A percentile compares a stretch with the other conserved stretches of the same genome.
phyloP scores from a whole-genome alignment of 2,797 vertebrate species.

The Acrossocheilus wenchowensis region DNA sequence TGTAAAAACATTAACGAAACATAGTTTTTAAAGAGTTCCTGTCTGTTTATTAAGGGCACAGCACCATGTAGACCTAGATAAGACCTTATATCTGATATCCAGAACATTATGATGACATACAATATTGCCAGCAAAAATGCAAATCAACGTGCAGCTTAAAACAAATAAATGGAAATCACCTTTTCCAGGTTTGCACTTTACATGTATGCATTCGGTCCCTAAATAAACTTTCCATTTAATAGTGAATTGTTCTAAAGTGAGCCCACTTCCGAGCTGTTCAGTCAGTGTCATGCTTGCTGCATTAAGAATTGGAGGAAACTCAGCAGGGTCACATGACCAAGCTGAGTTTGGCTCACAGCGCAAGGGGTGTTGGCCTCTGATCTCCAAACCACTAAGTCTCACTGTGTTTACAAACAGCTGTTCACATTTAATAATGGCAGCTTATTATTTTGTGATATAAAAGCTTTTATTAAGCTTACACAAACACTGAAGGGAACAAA shows the following conservation, averaged over 20 bases:
- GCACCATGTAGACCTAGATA: neutral
- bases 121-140: conserved; percentile 7
- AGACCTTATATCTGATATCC: neutral
- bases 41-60: neutral
- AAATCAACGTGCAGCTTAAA: conserved; percentile 1
- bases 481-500: neutral
- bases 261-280: neutral
- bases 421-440: neutral
- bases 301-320: conserved; percentile 54
- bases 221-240: conserved; percentile 15
- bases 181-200: neutral
- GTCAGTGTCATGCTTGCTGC: neutral
- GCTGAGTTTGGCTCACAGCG: conserved; percentile 21
- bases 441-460: conserved; percentile 15
- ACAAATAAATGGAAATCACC: conserved; percentile 20
- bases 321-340: conserved; percentile 32
- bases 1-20: neutral
- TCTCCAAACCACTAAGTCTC: conserved; percentile 2
- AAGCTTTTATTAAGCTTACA: neutral
- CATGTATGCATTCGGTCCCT: conserved; percentile 7
- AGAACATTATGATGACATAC: neutral
- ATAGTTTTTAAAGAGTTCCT: neutral
- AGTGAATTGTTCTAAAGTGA: conserved; percentile 16
- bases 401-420: conserved; percentile 40
- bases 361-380: conserved; percentile 10